Conservation (phyloP, 2,113 vertebrate genomes). For the Pteronura brasiliensis region DNA sequence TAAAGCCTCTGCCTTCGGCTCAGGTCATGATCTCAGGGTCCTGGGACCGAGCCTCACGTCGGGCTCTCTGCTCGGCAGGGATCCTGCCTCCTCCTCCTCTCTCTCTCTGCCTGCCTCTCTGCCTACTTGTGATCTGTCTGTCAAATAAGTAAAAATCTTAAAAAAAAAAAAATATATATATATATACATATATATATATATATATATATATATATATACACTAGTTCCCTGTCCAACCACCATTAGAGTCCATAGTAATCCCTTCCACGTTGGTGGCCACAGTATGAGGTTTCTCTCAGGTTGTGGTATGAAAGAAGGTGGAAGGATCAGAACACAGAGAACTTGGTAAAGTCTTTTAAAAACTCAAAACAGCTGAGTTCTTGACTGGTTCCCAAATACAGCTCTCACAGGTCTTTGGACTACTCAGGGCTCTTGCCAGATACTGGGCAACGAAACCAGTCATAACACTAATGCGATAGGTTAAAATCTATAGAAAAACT, state of each 20-base stretch:
- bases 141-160: no score
- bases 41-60: no score
- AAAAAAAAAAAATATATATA: no score
- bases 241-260: neutral
- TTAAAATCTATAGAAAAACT: neutral
- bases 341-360: neutral
- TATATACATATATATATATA: no score
- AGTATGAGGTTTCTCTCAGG: neutral
- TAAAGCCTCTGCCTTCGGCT: no score
- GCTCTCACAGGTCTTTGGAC: neutral
- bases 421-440: neutral
- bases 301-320: neutral
- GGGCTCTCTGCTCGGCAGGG: no score
- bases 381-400: neutral
- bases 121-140: no score
- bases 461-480: neutral
- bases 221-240: neutral
- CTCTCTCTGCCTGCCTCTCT: no score
- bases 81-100: no score
- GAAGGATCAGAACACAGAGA: neutral
- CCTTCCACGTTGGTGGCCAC: neutral
- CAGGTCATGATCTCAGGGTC: no score
- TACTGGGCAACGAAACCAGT: neutral
- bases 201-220: neutral
- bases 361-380: neutral